A percentile compares a stretch with the other conserved stretches of the same genome.
phyloP scores from a whole-genome alignment of 1,140 invertebrate genomes.

The Lepeophtheirus salmonis region DNA sequence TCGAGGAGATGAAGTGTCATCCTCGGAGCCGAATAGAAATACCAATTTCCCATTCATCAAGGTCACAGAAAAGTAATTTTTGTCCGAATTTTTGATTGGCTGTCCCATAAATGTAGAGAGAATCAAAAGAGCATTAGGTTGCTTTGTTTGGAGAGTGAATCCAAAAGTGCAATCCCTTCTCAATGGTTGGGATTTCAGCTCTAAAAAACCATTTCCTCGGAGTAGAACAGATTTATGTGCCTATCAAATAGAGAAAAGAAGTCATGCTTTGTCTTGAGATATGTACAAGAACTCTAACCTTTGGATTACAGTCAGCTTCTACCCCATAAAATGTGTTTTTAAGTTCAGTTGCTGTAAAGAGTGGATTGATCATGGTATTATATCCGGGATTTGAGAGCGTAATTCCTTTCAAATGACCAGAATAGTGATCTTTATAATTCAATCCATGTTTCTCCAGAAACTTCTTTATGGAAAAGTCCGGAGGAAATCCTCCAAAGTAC shows the following conservation, averaged over 20 bases:
- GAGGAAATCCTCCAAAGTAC: conserved; percentile 60
- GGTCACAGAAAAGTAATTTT: conserved; percentile 21
- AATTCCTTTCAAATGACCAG: conserved; percentile 10
- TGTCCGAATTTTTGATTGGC: conserved; percentile 16
- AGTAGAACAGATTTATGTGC: not conserved
- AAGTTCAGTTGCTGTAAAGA: conserved; percentile 24
- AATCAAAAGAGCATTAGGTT: conserved; percentile 47
- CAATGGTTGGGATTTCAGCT: conserved; percentile 44
- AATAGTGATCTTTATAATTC: not conserved
- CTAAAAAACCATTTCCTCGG: conserved; percentile 53
- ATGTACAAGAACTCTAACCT: conserved; percentile 36
- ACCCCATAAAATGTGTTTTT: conserved; percentile 48
- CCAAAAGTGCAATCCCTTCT: conserved; percentile 42
- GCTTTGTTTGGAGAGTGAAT: conserved; percentile 53
- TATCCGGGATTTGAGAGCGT: conserved; percentile 33
- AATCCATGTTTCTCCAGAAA: not conserved
- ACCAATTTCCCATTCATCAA: conserved; percentile 22
- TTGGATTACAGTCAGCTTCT: conserved; percentile 47
- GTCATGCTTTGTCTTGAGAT: too few species aligned
- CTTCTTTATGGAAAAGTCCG: conserved; percentile 30
- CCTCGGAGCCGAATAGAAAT: conserved; percentile 19
- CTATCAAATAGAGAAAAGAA: too few species aligned
- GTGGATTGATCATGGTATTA: conserved; percentile 43
- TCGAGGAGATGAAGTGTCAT: not conserved
- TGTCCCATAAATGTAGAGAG: conserved; percentile 37